A percentile compares a stretch with the other conserved stretches of the same genome.
Conservation (phyloP, 2,797 vertebrate genomes). For the Anabacerthia variegaticeps region DNA sequence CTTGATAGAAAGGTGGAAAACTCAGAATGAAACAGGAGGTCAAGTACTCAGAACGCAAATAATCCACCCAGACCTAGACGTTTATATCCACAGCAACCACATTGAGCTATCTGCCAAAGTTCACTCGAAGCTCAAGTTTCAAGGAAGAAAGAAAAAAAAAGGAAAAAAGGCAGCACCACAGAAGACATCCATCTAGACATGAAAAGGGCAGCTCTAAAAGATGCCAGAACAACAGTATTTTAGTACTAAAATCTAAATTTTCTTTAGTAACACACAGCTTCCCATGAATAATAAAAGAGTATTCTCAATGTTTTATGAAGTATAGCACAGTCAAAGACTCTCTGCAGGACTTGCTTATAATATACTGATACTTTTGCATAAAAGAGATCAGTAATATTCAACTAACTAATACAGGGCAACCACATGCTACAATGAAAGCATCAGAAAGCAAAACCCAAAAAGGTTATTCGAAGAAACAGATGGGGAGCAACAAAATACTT, state of each 20-base stretch:
- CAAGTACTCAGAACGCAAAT: constrained; percentile 30
- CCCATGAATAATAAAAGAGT: constrained; percentile 15
- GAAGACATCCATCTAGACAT: background rate
- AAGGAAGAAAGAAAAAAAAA: too few relatives aligned
- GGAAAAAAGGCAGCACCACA: background rate
- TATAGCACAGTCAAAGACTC: background rate
- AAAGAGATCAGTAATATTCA: background rate
- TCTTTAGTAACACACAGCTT: background rate
- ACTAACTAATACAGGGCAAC: background rate
- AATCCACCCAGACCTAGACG: constrained; percentile 14
- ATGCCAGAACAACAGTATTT: background rate
- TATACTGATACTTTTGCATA: background rate
- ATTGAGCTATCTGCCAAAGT: background rate
- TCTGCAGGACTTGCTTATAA: background rate
- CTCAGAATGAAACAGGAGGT: background rate
- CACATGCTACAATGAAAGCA: background rate
- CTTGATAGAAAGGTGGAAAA: background rate
- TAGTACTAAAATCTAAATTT: background rate
- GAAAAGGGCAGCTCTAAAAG: background rate
- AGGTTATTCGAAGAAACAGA: background rate
- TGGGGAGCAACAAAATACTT: background rate
- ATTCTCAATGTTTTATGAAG: constrained; percentile 29
- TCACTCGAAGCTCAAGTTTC: background rate
- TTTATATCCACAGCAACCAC: constrained; percentile 1
- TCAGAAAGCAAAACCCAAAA: background rate